Evolutionary conservation across 2,113 vertebrate species (phyloP).

Genomic region (Galemys pyrenaicus): DNA sequence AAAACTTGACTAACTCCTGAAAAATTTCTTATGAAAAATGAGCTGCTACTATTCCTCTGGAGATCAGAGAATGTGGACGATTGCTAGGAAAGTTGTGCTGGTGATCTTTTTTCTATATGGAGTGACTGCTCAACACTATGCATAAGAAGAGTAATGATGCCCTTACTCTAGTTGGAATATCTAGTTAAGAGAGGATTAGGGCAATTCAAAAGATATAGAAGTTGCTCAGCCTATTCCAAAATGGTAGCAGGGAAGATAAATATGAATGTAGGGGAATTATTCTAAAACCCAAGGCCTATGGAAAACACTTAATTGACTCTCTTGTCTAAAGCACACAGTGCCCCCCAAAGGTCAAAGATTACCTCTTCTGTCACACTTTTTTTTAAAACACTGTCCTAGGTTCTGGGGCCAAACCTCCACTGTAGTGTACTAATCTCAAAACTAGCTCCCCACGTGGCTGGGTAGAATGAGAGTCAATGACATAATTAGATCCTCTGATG

Average conservation of each 20-base stretch:
- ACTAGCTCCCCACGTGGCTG: not conserved
- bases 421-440: not conserved
- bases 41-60: not conserved
- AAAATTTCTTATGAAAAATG: not conserved
- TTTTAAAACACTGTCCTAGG: not conserved
- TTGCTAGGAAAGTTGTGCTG: not conserved
- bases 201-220: not conserved
- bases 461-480: not conserved
- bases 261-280: not conserved
- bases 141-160: not conserved
- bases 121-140: rapidly evolving
- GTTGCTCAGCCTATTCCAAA: not conserved
- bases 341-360: slow-evolving; percentile 58
- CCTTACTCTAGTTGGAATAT: not conserved
- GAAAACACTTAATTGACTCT: not conserved
- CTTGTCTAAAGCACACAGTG: slow-evolving; percentile 27
- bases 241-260: not conserved
- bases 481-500: not conserved
- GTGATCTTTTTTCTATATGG: not conserved
- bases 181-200: not conserved
- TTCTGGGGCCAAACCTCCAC: not conserved
- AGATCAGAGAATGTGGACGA: not conserved
- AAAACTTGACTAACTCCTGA: not conserved
- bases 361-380: not conserved
- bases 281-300: not conserved